Conservation (phyloP, 2,888 invertebrate genomes). For the Ischnura elegans region DNA sequence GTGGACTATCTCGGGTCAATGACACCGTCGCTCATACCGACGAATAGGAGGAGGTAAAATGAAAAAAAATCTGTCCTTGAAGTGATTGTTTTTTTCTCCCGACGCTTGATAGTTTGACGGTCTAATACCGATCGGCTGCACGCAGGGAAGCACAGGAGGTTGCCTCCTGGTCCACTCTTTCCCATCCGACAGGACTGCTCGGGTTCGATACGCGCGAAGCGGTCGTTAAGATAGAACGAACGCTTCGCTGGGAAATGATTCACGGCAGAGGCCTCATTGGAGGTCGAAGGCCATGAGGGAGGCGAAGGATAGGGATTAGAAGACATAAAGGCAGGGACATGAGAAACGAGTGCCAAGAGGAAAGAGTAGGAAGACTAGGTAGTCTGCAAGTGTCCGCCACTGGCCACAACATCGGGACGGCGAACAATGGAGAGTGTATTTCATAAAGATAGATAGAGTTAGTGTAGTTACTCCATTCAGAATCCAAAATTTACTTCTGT, state of each 20-base stretch:
- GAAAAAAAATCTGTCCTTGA: not conserved
- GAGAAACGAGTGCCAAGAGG: not conserved
- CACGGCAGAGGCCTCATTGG: not conserved
- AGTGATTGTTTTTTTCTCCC: not conserved
- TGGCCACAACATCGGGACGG: too few relatives aligned
- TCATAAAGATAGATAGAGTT: too few relatives aligned
- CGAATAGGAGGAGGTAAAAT: not conserved
- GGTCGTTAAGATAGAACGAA: slow-evolving; percentile 30
- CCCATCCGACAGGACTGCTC: slow-evolving; percentile 36
- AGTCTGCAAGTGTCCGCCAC: not conserved
- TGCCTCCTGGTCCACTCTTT: not conserved
- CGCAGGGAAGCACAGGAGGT: not conserved
- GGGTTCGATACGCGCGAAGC: not conserved
- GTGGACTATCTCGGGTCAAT: not conserved
- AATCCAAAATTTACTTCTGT: too few relatives aligned
- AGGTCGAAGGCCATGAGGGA: not conserved
- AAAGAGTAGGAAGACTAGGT: not conserved
- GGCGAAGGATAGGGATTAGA: not conserved
- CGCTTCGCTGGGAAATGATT: slow-evolving; percentile 12
- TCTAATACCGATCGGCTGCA: not conserved
- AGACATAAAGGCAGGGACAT: not conserved
- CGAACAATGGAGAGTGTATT: too few relatives aligned
- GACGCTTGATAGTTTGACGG: not conserved
- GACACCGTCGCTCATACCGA: not conserved
- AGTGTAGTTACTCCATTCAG: too few relatives aligned